Base-by-base conservation (phyloP, 1,140 invertebrate genomes). In the Bombus polaris region DNA sequence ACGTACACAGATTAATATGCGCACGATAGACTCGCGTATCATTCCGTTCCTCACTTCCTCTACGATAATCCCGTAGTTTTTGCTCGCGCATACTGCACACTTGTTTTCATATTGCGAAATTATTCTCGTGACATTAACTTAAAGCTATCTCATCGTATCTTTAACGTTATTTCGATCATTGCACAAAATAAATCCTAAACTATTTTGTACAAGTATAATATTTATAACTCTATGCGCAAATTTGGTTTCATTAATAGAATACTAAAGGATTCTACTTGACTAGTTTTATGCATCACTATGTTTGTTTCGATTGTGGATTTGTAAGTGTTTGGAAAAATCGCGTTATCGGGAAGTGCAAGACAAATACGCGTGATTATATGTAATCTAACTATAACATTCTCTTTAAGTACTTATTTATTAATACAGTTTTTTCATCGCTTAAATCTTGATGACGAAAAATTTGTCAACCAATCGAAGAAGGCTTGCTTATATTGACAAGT, bases 211-310 rank as follows among this genome's bases (percentile, higher is more conserved):
- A 90, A 89, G 66, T 79, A 88, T 39, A 88, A 81, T 81, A 78
- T 83, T 79, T 79, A 85, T 86, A 65, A 88, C 37, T 90, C 74
- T 87, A 86, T 85, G 75, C 77, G 86, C 62, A 74, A 85, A 90
- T 75, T 89, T 91, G 78, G 73, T 86, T 91, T 89, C 82, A 88
- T 76, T 72, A 90, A 87, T 81, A 88, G 82, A 76, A 82, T 74
- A 80, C 80, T 87, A 90, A 53, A 91, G 86, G 83, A 89, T 81
- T 89, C 84, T 92, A 91, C 66, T 92, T 93, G 93, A 94, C 93
- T 93, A 94, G 93, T 90, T 92, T 93, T 91, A 92, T 82, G 85
- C 89, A 93, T 93, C 92, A 93, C 93, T 93, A 92, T 90, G 91
- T 91, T 89, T 80, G 86, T 81, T 88, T 77, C 73, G 72, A 84